A percentile compares a stretch with the other conserved stretches of the same genome.
Conservation (phyloP, 2,797 vertebrate species). For the Psittacula echo region DNA sequence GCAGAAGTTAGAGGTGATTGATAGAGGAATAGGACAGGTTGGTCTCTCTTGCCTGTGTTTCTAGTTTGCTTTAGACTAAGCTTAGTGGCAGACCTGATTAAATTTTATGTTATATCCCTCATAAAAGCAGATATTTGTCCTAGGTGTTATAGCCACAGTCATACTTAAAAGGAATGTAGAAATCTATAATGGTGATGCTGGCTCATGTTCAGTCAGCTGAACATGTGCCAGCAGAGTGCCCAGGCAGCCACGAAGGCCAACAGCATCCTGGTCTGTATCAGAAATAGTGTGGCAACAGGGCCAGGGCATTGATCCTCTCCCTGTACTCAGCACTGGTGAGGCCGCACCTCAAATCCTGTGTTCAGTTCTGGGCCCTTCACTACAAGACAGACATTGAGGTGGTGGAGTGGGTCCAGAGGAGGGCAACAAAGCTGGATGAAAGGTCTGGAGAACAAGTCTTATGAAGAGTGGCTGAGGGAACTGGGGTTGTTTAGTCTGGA, state of each 20-base stretch:
- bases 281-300: background rate
- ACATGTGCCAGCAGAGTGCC: background rate
- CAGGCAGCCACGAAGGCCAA: background rate
- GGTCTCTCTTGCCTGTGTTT: background rate
- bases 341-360: background rate
- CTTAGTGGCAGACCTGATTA: background rate
- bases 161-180: background rate
- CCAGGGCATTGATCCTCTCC: background rate
- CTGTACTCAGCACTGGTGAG: background rate
- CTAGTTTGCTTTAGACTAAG: background rate
- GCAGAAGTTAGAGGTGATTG: background rate
- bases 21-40: background rate
- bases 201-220: background rate
- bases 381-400: background rate
- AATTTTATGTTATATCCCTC: background rate
- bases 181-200: background rate
- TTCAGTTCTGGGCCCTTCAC: background rate
- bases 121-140: background rate
- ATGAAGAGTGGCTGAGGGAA: no score
- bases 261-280: background rate
- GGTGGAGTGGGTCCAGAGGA: no score
- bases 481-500: no score
- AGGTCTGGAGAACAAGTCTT: no score
- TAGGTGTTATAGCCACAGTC: background rate
- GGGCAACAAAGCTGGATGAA: no score